Evolutionary conservation across 2,113 vertebrate species (phyloP).

Genomic region (Peromyscus leucopus): DNA sequence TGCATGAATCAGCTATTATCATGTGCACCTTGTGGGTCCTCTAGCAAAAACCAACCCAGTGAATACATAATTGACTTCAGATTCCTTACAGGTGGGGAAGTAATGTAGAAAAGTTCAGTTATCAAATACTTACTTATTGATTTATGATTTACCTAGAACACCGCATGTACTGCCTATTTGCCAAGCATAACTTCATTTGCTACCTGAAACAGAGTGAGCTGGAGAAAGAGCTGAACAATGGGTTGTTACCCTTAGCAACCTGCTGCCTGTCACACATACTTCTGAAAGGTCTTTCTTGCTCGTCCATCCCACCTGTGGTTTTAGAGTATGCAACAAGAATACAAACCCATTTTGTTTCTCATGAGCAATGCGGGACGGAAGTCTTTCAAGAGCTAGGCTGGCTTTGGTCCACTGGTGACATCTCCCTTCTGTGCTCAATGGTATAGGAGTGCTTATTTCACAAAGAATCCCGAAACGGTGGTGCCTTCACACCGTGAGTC

Average conservation of each 20-base stretch:
- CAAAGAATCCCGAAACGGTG: neutral
- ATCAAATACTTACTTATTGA: neutral
- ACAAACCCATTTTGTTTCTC: neutral
- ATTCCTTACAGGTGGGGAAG: neutral
- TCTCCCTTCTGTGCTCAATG: neutral
- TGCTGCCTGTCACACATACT: neutral
- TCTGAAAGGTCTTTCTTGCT: neutral
- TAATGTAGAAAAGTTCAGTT: neutral
- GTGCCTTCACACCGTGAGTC: neutral
- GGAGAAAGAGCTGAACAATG: neutral
- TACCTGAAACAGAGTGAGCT: neutral
- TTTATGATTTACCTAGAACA: neutral
- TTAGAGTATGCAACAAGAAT: neutral
- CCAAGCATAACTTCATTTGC: neutral
- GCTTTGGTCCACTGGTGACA: neutral
- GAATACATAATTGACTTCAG: neutral
- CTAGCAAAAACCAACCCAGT: neutral
- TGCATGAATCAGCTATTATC: neutral
- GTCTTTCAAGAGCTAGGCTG: neutral
- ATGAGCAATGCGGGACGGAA: neutral
- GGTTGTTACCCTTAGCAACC: neutral
- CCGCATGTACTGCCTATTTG: neutral
- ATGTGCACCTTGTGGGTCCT: neutral
- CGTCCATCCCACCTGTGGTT: neutral
- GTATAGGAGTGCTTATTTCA: neutral